Evolutionary conservation across 2,888 invertebrate species (phyloP), one percentile per base, ranked within the genome.

Genomic region (Watsonalla binaria): DNA sequence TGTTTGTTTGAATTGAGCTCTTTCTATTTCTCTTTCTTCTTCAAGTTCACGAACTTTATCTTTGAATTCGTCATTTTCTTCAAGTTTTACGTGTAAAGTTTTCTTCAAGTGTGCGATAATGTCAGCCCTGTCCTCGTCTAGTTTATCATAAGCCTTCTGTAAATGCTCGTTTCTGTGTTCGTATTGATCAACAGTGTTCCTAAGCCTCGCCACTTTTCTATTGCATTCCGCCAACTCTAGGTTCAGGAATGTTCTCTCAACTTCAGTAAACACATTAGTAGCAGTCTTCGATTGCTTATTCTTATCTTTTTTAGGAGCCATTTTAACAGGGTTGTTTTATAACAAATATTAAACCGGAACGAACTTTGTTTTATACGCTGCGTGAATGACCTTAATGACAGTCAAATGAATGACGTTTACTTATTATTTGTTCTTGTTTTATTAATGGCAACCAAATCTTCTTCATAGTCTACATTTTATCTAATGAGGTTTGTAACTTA

Each of bases 71-170:
- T 90, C 91, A 63, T 93, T 95, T 69, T 93, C 93, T 56, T 93
- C 92, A 54, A 92, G 93, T 75, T 95, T 95, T 45, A 94, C 89
- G 56, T 94, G 93, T 5, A 97, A 86, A 5, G 93, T 93, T 66
- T 94, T 93, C 70, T 97, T 96, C 55, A 97, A 88, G 78, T 94
- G 96, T 0, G 95, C 93, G 5, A 97, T 96, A 33, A 97, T 94
- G 75, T 98, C 97, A 6, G 94, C 94, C 59, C 96, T 93, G 69
- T 98, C 97, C 76, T 95, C 95, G 62, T 96, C 95, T 5, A 96
- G 76, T 66, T 93, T 93, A 34, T 92, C 91, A 46, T 94, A 90
- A 50, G 93, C 92, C 51, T 92, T 90, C 53, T 92, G 92, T 6
- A 95, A 67, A 53, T 92, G 92, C 51, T 94, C 93, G 79, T 96